These are phyloP conservation scores for Dichetophora obliterata DNA, from an alignment of 2,888 invertebrate genomes.

Conservation along the genomic window DNA sequence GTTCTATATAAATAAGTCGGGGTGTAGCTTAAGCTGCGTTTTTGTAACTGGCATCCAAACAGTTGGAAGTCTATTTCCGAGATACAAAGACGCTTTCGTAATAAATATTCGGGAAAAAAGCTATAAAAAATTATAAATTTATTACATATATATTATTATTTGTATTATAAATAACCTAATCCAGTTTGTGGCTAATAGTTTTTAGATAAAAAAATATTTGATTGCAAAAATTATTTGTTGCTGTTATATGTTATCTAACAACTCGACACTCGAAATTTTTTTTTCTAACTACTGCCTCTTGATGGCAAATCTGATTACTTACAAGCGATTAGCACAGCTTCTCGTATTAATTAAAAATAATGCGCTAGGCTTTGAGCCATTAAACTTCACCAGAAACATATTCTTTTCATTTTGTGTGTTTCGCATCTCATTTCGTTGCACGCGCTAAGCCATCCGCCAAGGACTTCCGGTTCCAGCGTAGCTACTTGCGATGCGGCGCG, in stretches of 20 bases:
- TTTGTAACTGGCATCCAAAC: background rate
- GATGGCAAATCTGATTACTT: slow-evolving; percentile 16
- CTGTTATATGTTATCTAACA: background rate
- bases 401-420: slow-evolving; percentile 14
- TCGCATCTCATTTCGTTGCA: slow-evolving; percentile 52
- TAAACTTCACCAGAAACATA: slow-evolving; percentile 34
- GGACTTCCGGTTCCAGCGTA: slow-evolving; percentile 52
- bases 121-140: background rate
- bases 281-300: background rate
- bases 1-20: background rate
- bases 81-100: background rate
- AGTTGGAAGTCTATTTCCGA: background rate
- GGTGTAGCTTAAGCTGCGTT: background rate
- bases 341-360: slow-evolving; percentile 23
- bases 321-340: slow-evolving; percentile 21
- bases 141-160: no score
- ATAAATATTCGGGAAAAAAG: background rate
- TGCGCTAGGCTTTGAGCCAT: background rate
- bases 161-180: no score
- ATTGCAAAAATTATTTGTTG: background rate
- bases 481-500: slow-evolving; percentile 36
- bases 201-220: background rate
- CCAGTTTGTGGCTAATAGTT: background rate
- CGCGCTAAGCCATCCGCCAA: slow-evolving; percentile 56
- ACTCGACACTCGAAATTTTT: no score